Evolutionary conservation across 1,140 invertebrate genomes (phyloP), one percentile per base, ranked within the genome.

Genomic region (Bombus soroeensis): DNA sequence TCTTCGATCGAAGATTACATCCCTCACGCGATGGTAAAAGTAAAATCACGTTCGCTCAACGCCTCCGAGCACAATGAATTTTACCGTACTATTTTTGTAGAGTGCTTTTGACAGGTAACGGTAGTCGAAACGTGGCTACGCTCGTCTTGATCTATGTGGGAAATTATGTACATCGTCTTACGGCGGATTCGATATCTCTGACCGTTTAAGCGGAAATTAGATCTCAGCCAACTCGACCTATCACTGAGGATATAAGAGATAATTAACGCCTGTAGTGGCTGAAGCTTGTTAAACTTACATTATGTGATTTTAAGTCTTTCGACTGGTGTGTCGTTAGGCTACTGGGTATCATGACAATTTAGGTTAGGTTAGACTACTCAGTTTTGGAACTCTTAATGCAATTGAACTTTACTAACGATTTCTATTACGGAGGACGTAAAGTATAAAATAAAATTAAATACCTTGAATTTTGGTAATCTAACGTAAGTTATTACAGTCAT

Each of bases 1-100:
- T 80, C 68, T 85, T 80, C 62, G 77, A 72, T 73, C 76, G 77
- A 34, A 85, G 77, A 85, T 85, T 80, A 80, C 37, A 3, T 32
- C 41, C 57, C 6, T 8, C 25, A 10, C 28, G 22, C n/a, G 43
- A 43, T 28, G 68, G 41, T 73, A 85, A 85, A 85, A 80, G 76
- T 80, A 85, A 85, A 85, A 85, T 34, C 57, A 39, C 68, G 68
- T 80, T 80, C 41, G 39, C 47, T 47, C 22, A n/a, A 4, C 25
- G 53, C 28, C 28, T 75, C 3, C 32, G 13, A 70, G 22, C n/a
- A 85, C 53, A 85, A 85, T 47, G 68, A 72, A 80, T 85, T 37
- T 73, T 41, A 12, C 39, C 5, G 39, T 71, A 12, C 25, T 25
- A 22, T 84, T 70, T 22, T 18, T 13, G n/a, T 18, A 25, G 32